Base-by-base conservation (phyloP, 1,140 invertebrate genomes). In the Eumaeus atala region DNA sequence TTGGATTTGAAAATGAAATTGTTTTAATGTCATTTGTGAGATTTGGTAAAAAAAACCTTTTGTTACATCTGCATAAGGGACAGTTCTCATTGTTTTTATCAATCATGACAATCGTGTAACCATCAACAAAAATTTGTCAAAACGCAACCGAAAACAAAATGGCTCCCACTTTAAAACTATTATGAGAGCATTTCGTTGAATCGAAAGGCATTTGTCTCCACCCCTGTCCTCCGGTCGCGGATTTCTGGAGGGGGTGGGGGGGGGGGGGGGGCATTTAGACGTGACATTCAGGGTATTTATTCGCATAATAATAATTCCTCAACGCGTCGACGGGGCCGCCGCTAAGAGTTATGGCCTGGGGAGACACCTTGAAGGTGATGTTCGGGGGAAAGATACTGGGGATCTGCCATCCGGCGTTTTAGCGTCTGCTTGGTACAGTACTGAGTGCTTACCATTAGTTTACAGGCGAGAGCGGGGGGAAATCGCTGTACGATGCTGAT, bases 241-340 rank as follows among this genome's bases (percentile, higher is more conserved):
- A 77, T 84, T 78, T 82, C 60, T 34, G 35, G 35, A 2, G 35
- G 35, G 35, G 35, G 40, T 12, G 40, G 38, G 51, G 35, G 64
- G 65, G 59, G 61, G 56, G 67, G 68, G 70, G 78, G 68, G 77
- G 84, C 87, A 87, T 88, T 89, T 89, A 89, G 77, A 84, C 83
- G 69, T 88, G 87, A 88, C 88, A 87, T 87, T 88, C 82, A 72
- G 79, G 88, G 87, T 89, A 89, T 89, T 89, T 89, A 89, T 89
- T 87, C 88, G 87, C 88, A 89, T 89, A 89, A 89, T 89, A 89
- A 89, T 89, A 88, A 88, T 89, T 84, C 87, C 83, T 88, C 83
- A 84, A 72, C 77, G 78, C 77, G 78, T 72, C 77, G 82, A 76
- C 78, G 82, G 77, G 70, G 71, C 56, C 59, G 58, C 61, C 69